Evolutionary conservation across 2,113 vertebrate species (phyloP), one percentile per base, ranked within the genome.

Genomic region (Saimiri boliviensis): DNA sequence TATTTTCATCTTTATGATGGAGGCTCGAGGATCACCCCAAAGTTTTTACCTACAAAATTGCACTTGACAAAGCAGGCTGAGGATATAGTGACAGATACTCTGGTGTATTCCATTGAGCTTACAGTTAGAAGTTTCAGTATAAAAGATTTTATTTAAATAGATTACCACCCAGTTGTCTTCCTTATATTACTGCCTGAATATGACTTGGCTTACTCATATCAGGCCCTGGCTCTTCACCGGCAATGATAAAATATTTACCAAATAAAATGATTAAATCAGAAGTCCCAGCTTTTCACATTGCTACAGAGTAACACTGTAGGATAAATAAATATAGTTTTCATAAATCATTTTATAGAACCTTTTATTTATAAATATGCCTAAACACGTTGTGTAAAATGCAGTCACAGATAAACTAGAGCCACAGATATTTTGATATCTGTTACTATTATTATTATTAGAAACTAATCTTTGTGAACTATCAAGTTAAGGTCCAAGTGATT

Each of bases 11-110:
- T 73, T 95, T 47, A 35, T 96, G 86, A 87, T 94, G 20, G 47
- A 96, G 76, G 80, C 88, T 96, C 63, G 42, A 95, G 52, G 32
- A 96, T 97, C 60, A 85, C 89, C 52, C 37, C 85, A 94, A 97
- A 96, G 94, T 96, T 97, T 91, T 97, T 96, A 98, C 95, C 95
- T 97, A 96, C 21, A 96, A 96, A 97, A 93, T 92, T 96, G 58
- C 49, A 60, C 85, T 80, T 92, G 92, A 96, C 93, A 93, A 97
- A 93, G 56, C 42, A 93, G 40, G 49, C 42, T 93, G 60, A 74
- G 63, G 66, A 97, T 94, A 91, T 16, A 68, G 66, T 92, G 77
- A 77, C 66, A 93, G 84, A 60, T 79, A 88, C 32, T 68, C 58
- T 63, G 17, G 63, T 89, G 54, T 3, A 63, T 42, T 94, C 84